These are phyloP conservation scores for Burhinus oedicnemus DNA, from an alignment of 2,113 vertebrate genomes.

Conservation along the genomic window DNA sequence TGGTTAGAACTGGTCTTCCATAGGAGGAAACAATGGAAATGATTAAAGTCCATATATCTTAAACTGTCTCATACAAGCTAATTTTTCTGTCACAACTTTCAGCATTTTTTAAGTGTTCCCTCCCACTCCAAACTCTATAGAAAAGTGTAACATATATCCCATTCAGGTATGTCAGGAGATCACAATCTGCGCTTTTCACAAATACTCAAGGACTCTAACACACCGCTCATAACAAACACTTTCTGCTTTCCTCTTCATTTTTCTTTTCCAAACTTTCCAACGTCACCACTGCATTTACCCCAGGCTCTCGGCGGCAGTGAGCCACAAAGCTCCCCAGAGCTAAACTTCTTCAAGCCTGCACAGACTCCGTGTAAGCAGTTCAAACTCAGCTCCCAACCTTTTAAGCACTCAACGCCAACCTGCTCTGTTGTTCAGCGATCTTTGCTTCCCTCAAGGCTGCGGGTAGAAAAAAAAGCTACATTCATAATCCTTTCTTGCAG, in stretches of 20 bases:
- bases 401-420: not conserved
- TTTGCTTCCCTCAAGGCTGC: not conserved
- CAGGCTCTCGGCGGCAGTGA: not conserved
- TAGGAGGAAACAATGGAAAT: not conserved
- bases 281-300: not conserved
- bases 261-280: not conserved
- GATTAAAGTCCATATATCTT: not conserved
- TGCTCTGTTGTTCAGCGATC: not conserved
- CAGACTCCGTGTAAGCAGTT: rapidly evolving
- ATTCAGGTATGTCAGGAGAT: not conserved
- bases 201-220: not conserved
- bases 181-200: not conserved
- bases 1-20: not conserved
- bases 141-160: not conserved
- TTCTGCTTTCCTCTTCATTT: not conserved
- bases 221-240: not conserved
- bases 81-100: not conserved
- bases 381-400: not conserved
- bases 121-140: not conserved
- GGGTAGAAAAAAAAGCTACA: not conserved
- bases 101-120: not conserved
- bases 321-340: not conserved
- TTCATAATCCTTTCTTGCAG: not conserved
- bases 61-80: not conserved
- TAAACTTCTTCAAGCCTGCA: not conserved